A percentile compares a stretch with the other conserved stretches of the same genome.
These are phyloP conservation scores for Holcopasites calliopsidis DNA, from an alignment of 1,140 invertebrate species.

Conservation along the genomic window DNA sequence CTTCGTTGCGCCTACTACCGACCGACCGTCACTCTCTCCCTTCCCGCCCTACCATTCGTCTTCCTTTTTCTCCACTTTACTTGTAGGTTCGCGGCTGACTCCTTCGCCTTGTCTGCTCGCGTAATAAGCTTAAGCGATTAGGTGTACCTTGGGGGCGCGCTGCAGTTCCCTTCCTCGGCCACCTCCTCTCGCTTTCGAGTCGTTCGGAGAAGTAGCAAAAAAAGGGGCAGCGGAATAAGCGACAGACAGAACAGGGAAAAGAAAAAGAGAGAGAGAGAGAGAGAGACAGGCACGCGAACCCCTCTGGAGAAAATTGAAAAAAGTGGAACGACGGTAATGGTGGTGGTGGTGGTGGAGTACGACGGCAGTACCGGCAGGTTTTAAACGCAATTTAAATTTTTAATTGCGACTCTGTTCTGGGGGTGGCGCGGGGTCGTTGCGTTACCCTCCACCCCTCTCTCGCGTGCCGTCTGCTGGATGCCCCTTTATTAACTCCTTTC, in stretches of 20 bases:
- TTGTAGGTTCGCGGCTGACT: slow-evolving; percentile 39
- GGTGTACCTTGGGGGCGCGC: slow-evolving; percentile 58
- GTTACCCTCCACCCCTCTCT: not conserved
- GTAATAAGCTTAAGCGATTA: slow-evolving; percentile 78
- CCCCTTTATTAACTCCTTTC: not conserved
- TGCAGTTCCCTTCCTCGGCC: slow-evolving; percentile 4
- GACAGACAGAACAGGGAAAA: not conserved
- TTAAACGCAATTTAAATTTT: slow-evolving; percentile 75
- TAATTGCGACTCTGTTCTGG: slow-evolving; percentile 69
- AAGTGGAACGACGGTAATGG: slow-evolving; percentile 17
- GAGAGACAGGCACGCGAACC: slow-evolving; percentile 23
- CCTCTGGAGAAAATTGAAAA: slow-evolving; percentile 49
- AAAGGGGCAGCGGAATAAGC: slow-evolving; percentile 27
- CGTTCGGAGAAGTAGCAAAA: not conserved
- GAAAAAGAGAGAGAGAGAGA: slow-evolving; percentile 20
- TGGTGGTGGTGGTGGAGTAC: not conserved
- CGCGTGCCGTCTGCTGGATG: not conserved
- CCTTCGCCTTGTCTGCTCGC: slow-evolving; percentile 56
- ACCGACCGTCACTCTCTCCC: not conserved
- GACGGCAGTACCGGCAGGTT: slow-evolving; percentile 57
- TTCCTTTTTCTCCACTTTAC: slow-evolving; percentile 18
- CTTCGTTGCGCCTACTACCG: slow-evolving; percentile 24
- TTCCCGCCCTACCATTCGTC: not conserved
- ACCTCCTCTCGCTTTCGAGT: slow-evolving; percentile 4
- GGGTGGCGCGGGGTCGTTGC: slow-evolving; percentile 40